phyloP scores from a whole-genome alignment of 2,113 vertebrate genomes.

The Ranitomeya variabilis region DNA sequence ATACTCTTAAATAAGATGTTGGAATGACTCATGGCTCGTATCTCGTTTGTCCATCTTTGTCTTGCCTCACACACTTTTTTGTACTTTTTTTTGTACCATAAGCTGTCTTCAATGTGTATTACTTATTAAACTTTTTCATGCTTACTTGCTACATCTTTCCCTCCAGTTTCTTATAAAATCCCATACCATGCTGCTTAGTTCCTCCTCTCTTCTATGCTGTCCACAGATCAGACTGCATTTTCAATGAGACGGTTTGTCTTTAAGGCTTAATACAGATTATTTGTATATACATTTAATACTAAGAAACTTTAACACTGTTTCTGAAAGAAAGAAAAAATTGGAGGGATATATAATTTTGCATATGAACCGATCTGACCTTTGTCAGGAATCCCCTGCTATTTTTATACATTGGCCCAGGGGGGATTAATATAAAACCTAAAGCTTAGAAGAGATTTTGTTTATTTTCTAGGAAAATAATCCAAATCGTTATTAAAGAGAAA shows the following conservation, averaged over 20 bases:
- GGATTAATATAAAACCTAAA: conserved; percentile 51
- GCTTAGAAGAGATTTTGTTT: conserved; percentile 49
- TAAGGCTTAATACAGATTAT: background rate
- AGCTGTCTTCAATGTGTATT: too few species aligned
- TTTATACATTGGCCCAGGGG: conserved; percentile 27
- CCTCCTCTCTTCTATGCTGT: too few species aligned
- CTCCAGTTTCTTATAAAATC: too few species aligned
- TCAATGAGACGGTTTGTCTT: background rate
- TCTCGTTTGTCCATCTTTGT: too few species aligned
- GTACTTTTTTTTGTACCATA: too few species aligned
- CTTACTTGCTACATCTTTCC: too few species aligned
- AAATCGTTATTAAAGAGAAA: conserved; percentile 46
- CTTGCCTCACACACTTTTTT: too few species aligned
- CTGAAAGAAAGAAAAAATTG: background rate
- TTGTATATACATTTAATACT: background rate
- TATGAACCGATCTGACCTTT: conserved; percentile 22
- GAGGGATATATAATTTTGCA: conserved; percentile 2
- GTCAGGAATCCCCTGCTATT: conserved; percentile 42
- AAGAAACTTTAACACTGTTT: background rate
- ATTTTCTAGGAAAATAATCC: conserved; percentile 47
- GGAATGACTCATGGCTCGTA: too few species aligned
- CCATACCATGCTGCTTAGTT: too few species aligned
- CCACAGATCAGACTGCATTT: too few species aligned
- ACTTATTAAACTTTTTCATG: too few species aligned
- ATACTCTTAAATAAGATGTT: too few species aligned